Conservation (phyloP, 2,797 vertebrate genomes). For the Simalia tracyae region DNA sequence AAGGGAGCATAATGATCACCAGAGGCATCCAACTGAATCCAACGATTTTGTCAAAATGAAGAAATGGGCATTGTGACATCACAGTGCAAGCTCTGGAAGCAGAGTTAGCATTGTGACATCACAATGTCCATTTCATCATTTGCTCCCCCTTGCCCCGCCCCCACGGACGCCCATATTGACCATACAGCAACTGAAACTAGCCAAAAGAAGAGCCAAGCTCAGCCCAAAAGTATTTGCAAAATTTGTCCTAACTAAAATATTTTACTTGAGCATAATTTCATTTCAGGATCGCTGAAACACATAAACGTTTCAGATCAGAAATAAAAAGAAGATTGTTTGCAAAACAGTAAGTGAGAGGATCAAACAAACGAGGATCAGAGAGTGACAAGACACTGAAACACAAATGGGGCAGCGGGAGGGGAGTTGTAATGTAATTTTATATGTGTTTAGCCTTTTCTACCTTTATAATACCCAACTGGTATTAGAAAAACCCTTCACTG, state of each 20-base stretch:
- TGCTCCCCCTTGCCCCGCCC: neutral
- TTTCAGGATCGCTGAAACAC: constrained; percentile 22
- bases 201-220: neutral
- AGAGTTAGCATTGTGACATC: neutral
- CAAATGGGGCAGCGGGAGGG: constrained; percentile 23
- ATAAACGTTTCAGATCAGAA: neutral
- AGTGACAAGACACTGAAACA: constrained; percentile 43
- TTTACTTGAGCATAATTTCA: neutral
- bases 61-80: neutral
- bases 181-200: constrained; percentile 27
- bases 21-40: neutral
- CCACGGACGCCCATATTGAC: neutral
- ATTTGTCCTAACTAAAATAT: constrained; percentile 1
- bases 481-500: constrained; percentile 59
- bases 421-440: constrained; percentile 16
- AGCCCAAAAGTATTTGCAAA: constrained; percentile 20
- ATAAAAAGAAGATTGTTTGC: constrained; percentile 19
- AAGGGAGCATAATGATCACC: neutral
- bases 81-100: neutral
- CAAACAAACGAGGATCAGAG: constrained; percentile 51
- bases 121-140: neutral
- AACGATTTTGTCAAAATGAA: neutral
- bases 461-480: constrained; percentile 36
- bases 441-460: constrained; percentile 34
- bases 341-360: constrained; percentile 40